Evolutionary conservation across 1,140 invertebrate genomes (phyloP), one percentile per base, ranked within the genome.

Genomic region (Hormaphis cornu): DNA sequence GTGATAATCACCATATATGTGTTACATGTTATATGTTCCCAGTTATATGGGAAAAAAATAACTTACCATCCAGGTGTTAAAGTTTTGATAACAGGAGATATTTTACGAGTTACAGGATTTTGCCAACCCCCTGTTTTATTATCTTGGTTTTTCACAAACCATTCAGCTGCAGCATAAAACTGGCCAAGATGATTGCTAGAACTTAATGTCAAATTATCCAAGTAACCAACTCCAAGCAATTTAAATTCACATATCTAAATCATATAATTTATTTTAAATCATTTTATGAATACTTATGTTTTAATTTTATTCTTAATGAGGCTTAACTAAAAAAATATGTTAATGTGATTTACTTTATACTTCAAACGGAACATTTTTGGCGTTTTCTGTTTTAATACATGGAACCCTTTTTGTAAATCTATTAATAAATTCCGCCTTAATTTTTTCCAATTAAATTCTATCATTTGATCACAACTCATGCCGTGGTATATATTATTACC

Each of bases 161-260:
- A 99, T 74, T 91, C 85, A 16, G 94, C 93, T 3, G 95, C 89
- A 76, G 91, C 87, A 75, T 89, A 91, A 81, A 98, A 98, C 77
- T 94, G 89, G 58, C 87, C 84, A 77, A 90, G 83, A 79, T 97
- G 93, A 75, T 91, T 87, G 73, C 85, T 88, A 2, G 87, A 85
- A n/a, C 89, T 85, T 37, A 95, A 76, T 10, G 87, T 90, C 56
- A 97, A 77, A 79, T 94, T 93, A 75, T 90, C 88, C 69, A 90
- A 81, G 71, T 85, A 83, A 3, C 93, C 90, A 70, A 84, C 81
- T 46, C 94, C 94, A 71, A 84, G 83, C 20, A 94, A 78, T 28
- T 83, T 82, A 69, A 90, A 83, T 71, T 81, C 28, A 33, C 61
- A 50, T n/a, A 66, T 20, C 61, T 66, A 66, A 33, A 46, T 35